Evolutionary conservation across 2,113 vertebrate species (phyloP).

Genomic region (Vulpes ferrilata): DNA sequence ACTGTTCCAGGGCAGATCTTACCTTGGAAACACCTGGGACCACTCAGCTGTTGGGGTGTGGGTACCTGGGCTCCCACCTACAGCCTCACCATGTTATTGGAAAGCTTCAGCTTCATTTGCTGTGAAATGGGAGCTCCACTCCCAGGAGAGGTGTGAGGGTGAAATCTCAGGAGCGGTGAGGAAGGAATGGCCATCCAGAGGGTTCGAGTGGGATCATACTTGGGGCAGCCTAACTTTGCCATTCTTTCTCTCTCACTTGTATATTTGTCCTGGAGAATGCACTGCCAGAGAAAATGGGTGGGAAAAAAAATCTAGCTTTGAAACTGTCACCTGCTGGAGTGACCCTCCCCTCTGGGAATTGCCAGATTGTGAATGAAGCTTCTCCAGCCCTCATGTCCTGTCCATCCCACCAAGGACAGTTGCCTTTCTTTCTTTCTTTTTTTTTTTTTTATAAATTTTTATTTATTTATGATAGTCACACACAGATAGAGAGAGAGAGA

Average conservation of each 20-base stretch:
- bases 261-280: slow-evolving; percentile 56
- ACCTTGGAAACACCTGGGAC: not conserved
- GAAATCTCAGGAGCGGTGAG: not conserved
- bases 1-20: not conserved
- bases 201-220: accelerated
- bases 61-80: not conserved
- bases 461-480: too few species aligned
- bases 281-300: slow-evolving; percentile 69
- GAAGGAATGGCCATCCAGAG: not conserved
- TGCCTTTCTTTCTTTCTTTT: not conserved
- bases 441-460: too few species aligned
- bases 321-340: slow-evolving; percentile 77
- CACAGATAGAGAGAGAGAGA: too few species aligned
- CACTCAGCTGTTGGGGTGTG: not conserved
- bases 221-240: not conserved
- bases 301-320: slow-evolving; percentile 80
- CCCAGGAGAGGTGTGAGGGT: not conserved
- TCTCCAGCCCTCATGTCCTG: slow-evolving; percentile 55
- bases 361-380: slow-evolving; percentile 76
- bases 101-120: not conserved
- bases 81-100: not conserved
- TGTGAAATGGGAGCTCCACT: not conserved
- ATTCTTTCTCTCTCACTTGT: not conserved
- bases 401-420: not conserved
- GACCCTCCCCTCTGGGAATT: slow-evolving; percentile 73